These are phyloP conservation scores for Neoitamus cyanurus DNA, from an alignment of 2,888 invertebrate genomes.

Conservation along the genomic window DNA sequence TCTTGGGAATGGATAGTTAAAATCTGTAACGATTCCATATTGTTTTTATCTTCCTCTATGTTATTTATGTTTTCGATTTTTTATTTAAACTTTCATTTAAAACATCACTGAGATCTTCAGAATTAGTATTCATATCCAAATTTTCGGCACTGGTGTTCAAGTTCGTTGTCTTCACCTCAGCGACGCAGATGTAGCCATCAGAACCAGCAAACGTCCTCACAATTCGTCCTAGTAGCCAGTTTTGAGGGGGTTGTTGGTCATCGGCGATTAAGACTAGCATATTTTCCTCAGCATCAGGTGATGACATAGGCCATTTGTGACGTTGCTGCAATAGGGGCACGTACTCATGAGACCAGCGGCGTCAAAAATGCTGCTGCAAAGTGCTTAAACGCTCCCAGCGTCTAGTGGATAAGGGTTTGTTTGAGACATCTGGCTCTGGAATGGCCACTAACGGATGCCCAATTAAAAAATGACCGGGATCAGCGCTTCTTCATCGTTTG, in stretches of 20 bases:
- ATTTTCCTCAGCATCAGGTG: background rate
- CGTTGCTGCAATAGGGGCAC: background rate
- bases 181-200: background rate
- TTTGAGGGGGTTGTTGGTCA: background rate
- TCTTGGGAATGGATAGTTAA: no score
- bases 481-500: background rate
- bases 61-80: no score
- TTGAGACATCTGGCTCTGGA: background rate
- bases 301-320: background rate
- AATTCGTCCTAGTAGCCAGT: background rate
- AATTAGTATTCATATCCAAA: no score
- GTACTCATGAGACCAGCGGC: background rate
- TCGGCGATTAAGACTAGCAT: background rate
- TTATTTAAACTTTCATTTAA: no score
- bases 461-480: constrained; percentile 26
- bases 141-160: no score
- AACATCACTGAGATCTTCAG: no score
- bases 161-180: background rate
- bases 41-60: no score
- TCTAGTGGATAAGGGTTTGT: background rate
- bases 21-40: no score
- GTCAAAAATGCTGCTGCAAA: background rate
- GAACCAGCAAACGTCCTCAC: background rate
- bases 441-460: background rate
- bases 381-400: background rate